phyloP scores from a whole-genome alignment of 2,888 invertebrate species.

The Tortrix viridana region DNA sequence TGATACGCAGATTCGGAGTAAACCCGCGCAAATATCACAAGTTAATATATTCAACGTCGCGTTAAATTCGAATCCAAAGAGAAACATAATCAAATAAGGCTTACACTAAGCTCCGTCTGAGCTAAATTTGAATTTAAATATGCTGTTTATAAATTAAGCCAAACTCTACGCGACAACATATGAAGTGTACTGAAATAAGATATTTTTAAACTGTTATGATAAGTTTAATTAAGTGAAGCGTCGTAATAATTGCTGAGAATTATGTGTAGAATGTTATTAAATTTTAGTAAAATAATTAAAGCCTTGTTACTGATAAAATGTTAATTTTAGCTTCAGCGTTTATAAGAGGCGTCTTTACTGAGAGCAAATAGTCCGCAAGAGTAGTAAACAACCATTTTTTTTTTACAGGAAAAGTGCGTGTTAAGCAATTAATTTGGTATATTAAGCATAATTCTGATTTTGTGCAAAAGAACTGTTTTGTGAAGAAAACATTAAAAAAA shows the following conservation, averaged over 20 bases:
- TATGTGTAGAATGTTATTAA: neutral
- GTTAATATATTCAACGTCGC: constrained; percentile 25
- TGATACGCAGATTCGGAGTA: constrained; percentile 3
- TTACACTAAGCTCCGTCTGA: constrained; percentile 30
- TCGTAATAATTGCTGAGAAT: neutral
- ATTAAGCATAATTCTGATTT: too few relatives aligned
- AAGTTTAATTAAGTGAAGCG: neutral
- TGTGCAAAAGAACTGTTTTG: too few relatives aligned
- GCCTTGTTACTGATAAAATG: too few relatives aligned
- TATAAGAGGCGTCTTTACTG: too few relatives aligned
- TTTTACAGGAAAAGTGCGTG: too few relatives aligned
- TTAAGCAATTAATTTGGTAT: too few relatives aligned
- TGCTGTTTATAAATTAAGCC: constrained; percentile 19
- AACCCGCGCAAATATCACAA: constrained; percentile 20
- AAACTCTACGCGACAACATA: constrained; percentile 10
- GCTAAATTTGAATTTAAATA: constrained; percentile 33
- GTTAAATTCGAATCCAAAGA: constrained; percentile 33
- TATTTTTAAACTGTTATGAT: constrained; percentile 1
- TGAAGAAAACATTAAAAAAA: too few relatives aligned
- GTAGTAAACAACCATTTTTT: too few relatives aligned
- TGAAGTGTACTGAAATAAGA: neutral
- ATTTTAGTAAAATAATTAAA: neutral
- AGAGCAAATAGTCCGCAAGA: too few relatives aligned
- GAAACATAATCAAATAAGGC: constrained; percentile 35
- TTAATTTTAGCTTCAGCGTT: too few relatives aligned